phyloP scores from a whole-genome alignment of 2,797 vertebrate genomes.

The Karalla daura region DNA sequence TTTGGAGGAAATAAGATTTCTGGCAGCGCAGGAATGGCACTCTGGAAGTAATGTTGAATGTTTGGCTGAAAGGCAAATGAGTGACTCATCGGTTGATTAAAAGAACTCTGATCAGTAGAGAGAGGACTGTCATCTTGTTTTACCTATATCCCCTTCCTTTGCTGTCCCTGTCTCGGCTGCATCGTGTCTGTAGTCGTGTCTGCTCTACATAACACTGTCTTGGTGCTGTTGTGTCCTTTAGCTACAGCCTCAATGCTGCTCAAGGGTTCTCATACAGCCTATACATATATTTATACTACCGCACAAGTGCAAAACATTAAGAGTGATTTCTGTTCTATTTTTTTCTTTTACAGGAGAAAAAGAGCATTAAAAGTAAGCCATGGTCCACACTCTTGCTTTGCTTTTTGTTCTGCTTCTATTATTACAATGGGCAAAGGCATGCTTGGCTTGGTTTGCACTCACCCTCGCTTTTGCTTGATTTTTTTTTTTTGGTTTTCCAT shows the following conservation, averaged over 20 bases:
- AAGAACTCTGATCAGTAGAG: conserved; percentile 21
- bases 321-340: conserved; percentile 84
- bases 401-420: conserved; percentile 14
- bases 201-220: conserved; percentile 54
- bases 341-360: conserved; percentile 90
- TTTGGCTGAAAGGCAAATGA: conserved; percentile 22
- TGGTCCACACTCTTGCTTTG: conserved; percentile 76
- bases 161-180: conserved; percentile 58
- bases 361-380: conserved; percentile 91
- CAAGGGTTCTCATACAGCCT: conserved; percentile 47
- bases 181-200: conserved; percentile 66
- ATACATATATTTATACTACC: conserved; percentile 34
- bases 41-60: conserved; percentile 30
- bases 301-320: conserved; percentile 63
- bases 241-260: conserved; percentile 44
- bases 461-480: conserved; percentile 76
- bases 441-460: conserved; percentile 83
- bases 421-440: conserved; percentile 77
- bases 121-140: conserved; percentile 37
- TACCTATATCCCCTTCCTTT: conserved; percentile 43
- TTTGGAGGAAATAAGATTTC: conserved; percentile 33
- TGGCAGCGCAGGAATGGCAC: conserved; percentile 63
- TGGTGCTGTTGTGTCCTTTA: conserved; percentile 54
- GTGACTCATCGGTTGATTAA: conserved; percentile 24
- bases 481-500: conserved; percentile 80